Base-by-base conservation (phyloP, 2,888 invertebrate species). In the Andrena bucephala region DNA sequence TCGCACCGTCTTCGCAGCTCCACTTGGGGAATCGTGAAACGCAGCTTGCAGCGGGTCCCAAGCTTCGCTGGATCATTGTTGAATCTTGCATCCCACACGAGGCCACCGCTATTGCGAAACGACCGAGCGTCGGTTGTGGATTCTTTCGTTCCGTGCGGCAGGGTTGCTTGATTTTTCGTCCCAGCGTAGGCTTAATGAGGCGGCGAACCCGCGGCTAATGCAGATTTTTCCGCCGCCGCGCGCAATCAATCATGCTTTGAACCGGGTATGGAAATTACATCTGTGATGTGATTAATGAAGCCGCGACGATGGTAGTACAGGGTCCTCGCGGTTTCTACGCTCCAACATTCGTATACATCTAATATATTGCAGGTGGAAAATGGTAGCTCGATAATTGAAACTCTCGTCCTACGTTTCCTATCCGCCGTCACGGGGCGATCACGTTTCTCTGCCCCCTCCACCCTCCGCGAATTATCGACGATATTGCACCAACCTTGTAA, bases 211-310 rank as follows among this genome's bases (percentile, higher is more conserved):
- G 73, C 69, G 76, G 54, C 66, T 66, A 73, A 81, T 73, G 76
- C 81, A 63, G 60, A 83, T 83, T 83, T 83, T 83, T 82, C 77
- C n/a, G 16, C 13, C 71, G 8, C 16, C 59, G 16, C 62, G 42
- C 27, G 82, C 70, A 77, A 83, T 83, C 83, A 82, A 83, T 83
- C 83, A 83, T 73, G 82, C 83, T 83, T 83, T 77, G 82, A 77
- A 71, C 83, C 81, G 77, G 74, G 77, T 77, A 83, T 83, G 83
- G 82, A 83, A 83, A 83, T 83, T 82, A 74, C 70, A 81, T 77
- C 77, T 82, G 83, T 67, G 82, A 82, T 82, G 83, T 83, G 83
- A 83, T 83, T 83, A 83, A 83, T 83, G 83, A 70, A 83, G 73
- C 77, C 27, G 60, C 69, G 36, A 52, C 69, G 72, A 77, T 66